Conservation (phyloP, 92 coral and sea anemone genomes). For the Heteractis magnifica region DNA sequence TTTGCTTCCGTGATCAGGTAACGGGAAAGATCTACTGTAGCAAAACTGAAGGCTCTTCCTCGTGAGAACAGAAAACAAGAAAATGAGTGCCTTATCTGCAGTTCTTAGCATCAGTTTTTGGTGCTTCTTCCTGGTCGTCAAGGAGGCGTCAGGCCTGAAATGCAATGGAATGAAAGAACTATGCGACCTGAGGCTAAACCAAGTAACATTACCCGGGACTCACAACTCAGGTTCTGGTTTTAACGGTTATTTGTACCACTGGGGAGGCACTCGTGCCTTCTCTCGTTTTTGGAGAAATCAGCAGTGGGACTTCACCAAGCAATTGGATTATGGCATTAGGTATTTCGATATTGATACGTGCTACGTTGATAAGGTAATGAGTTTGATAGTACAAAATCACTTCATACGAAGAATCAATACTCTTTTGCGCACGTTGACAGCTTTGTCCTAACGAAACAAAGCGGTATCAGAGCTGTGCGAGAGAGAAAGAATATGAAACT, state of each 20-base stretch:
- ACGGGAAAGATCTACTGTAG: neutral
- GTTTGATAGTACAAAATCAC: neutral
- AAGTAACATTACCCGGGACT: conserved; percentile 52
- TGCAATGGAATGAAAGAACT: conserved; percentile 52
- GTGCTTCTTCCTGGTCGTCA: neutral
- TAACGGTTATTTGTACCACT: conserved; percentile 38
- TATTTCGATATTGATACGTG: conserved; percentile 53
- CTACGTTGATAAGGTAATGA: conserved; percentile 28
- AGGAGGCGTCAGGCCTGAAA: neutral
- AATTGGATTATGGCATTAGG: conserved; percentile 49
- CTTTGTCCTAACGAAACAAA: too few species aligned
- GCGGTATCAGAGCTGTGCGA: too few species aligned
- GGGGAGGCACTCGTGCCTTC: conserved; percentile 33
- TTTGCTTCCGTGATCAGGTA: neutral
- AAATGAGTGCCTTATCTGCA: neutral
- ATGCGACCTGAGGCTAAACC: conserved; percentile 42
- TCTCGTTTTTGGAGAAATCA: conserved; percentile 42
- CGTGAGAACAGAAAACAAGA: neutral
- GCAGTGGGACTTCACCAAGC: conserved; percentile 33
- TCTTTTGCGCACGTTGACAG: too few species aligned
- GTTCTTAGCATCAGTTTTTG: neutral
- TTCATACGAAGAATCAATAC: too few species aligned
- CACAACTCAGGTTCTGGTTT: conserved; percentile 60
- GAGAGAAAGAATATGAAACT: too few species aligned
- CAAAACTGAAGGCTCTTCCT: neutral